Evolutionary conservation across 1,140 invertebrate species (phyloP).

Genomic region (Drosophila parabipectinata): DNA sequence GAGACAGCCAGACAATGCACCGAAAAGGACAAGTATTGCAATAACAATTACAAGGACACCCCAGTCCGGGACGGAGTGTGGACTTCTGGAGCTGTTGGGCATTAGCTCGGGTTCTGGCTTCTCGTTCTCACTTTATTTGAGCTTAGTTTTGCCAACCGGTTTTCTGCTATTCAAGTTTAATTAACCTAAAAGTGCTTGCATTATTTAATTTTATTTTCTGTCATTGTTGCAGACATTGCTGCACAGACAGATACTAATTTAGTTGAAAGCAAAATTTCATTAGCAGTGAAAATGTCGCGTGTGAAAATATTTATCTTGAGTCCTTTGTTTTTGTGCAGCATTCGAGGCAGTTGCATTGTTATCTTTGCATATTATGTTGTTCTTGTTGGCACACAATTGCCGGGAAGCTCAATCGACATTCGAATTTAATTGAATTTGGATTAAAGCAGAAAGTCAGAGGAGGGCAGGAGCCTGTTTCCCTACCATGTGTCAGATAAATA

Average conservation of each 20-base stretch:
- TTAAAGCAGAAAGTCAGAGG: not conserved
- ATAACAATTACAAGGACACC: constrained; percentile 74
- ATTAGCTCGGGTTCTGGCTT: constrained; percentile 13
- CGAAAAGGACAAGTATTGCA: constrained; percentile 73
- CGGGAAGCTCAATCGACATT: constrained; percentile 22
- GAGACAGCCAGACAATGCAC: constrained; percentile 56
- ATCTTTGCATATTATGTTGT: constrained; percentile 21
- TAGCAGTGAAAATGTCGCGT: constrained; percentile 77
- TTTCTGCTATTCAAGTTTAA: constrained; percentile 78
- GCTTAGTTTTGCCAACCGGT: constrained; percentile 68
- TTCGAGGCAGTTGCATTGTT: constrained; percentile 31
- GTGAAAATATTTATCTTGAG: constrained; percentile 78
- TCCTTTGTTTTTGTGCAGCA: constrained; percentile 64
- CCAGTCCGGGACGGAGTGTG: not conserved
- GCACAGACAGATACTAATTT: constrained; percentile 65
- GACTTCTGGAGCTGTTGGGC: constrained; percentile 19
- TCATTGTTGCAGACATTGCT: constrained; percentile 36
- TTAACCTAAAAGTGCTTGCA: constrained; percentile 81
- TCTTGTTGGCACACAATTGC: constrained; percentile 1
- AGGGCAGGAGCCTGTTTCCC: not conserved
- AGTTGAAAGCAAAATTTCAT: constrained; percentile 79
- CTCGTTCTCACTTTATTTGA: constrained; percentile 50
- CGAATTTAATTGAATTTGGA: constrained; percentile 21
- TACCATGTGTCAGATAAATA: not conserved
- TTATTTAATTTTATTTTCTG: constrained; percentile 80